Evolutionary conservation across 2,888 invertebrate genomes (phyloP).

Genomic region (Eupithecia exiguata): DNA sequence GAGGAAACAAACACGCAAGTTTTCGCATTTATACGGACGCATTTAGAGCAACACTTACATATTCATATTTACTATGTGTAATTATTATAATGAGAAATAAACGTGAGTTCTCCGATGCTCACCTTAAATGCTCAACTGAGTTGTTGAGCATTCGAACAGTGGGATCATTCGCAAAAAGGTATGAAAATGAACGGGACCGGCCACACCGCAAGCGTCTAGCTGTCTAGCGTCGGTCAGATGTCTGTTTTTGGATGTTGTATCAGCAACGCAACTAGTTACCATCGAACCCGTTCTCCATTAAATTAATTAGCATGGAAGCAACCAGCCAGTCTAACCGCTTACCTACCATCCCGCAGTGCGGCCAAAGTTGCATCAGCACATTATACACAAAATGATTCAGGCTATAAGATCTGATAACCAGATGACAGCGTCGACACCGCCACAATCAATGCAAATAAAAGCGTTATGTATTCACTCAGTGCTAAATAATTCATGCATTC

Average conservation of each 20-base stretch:
- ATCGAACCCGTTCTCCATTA: neutral
- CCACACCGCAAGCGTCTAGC: no score
- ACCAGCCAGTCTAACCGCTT: neutral
- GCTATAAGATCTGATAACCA: neutral
- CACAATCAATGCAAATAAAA: slow-evolving; percentile 1
- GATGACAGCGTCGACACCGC: neutral
- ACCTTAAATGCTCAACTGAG: no score
- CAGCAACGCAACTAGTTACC: neutral
- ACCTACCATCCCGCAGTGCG: neutral
- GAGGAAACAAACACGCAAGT: no score
- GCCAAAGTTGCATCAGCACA: neutral
- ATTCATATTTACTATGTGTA: no score
- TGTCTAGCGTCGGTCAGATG: neutral
- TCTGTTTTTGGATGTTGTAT: neutral
- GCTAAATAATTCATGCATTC: slow-evolving; percentile 8
- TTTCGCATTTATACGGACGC: no score
- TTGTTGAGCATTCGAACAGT: no score
- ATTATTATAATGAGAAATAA: no score
- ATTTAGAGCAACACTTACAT: no score
- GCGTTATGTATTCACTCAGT: neutral
- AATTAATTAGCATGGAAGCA: neutral
- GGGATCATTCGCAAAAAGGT: no score
- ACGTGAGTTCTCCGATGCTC: neutral
- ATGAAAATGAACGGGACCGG: neutral
- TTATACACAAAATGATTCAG: neutral